Base-by-base conservation (phyloP, 1,140 invertebrate genomes). In the Sitobion miscanthi region DNA sequence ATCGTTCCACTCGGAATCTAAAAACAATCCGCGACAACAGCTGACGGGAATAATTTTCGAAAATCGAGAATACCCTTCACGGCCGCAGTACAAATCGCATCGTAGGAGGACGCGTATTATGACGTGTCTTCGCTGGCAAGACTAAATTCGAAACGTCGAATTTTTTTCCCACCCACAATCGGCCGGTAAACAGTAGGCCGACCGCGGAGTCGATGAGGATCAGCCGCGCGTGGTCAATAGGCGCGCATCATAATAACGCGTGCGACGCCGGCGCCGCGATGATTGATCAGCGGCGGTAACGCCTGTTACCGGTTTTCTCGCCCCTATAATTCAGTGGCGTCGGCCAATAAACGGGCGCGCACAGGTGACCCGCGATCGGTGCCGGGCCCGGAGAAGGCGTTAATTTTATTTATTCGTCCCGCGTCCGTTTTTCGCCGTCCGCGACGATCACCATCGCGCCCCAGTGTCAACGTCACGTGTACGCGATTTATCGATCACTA, bases 401-500 rank as follows among this genome's bases (percentile, higher is more conserved):
- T 77, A 77, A 77, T 77, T 88, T 88, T 88, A 52, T 89, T 89
- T 54, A 54, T 89, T 89, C 35, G 20, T 14, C 8, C 30, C 17
- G 30, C 45, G 90, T 77, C 69, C 69, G 69, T 92, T 77, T 25
- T 90, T 90, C 25, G 8, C 45, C 38, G 42, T 47, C 38, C 57
- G 35, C 42, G 30, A 62, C 52, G n/a, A 88, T 88, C 20, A 62
- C 49, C 49, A 88, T 88, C 20, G 86, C 86, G 20, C 86, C 86
- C 85, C 86, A 6, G 30, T 88, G 86, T 88, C 47, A 88, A 88
- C 30, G 47, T 35, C 86, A 88, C 86, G 52, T 45, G 52, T 45
- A 49, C 47, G 47, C 86, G 86, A 88, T 88, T 88, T 88, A 88
- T 88, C 86, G 86, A 88, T 87, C 42, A 42, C 42, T 42, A 42